Base-by-base conservation (phyloP, 2,888 invertebrate genomes). In the Harpalus rubripes region DNA sequence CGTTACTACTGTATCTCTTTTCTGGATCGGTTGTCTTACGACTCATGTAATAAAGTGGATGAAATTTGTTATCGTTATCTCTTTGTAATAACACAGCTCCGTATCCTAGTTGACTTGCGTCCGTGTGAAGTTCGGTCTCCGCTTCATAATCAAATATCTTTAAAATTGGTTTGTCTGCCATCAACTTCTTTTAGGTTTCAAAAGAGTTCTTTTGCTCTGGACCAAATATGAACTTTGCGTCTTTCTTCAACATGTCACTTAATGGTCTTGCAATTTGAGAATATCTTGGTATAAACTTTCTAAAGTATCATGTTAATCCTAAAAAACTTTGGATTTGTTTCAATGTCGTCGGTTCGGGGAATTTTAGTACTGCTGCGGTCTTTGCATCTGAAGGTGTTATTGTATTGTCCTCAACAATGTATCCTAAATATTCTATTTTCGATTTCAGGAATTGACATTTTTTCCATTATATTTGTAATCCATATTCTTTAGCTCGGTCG, bases 391-490 rank as follows among this genome's bases (percentile, higher is more conserved):
- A 58, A 3, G 74, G 82, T 10, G 85, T 78, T 7, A 89, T 39
- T 39, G 56, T n/a, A 4, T 32, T 22, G 15, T 82, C 16, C n/a
- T 82, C 82, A 6, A 82, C 10, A 15, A 15, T 22, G 18, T 59
- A 32, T 18, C 52, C 68, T 0, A 80, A 39, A 6, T 56, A 85
- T 56, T 79, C 58, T 10, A 84, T 58, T 15, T 22, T 72, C 16
- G 1, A 88, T 86, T 39, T 16, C 26, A 90, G 15, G 83, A 91
- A 89, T n/a, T 89, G 87, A 80, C 89, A 90, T 86, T 91, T 90
- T 39, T 89, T 88, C 87, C 87, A 88, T 39, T 90, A 90, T 76
- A 88, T 86, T 86, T 88, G 80, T 72, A 88, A 83, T n/a, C 88
- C 88, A 65, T 87, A 86, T 12, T 88, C 87, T 86, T 86, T 74